Evolutionary conservation across 2,888 invertebrate species (phyloP).

Genomic region (Macropis europaea): DNA sequence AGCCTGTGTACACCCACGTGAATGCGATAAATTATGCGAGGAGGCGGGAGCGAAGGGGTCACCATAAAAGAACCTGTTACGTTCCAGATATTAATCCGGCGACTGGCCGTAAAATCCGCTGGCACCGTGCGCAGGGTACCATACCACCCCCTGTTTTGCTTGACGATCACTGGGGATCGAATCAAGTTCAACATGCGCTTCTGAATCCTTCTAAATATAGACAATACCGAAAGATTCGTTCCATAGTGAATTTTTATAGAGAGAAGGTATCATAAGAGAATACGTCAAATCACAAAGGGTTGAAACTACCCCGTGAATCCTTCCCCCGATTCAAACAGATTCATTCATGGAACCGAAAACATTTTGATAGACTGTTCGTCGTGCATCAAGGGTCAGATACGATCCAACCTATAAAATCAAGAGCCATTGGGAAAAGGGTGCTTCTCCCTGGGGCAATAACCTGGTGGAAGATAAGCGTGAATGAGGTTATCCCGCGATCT

Average conservation of each 20-base stretch:
- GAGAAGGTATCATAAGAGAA: no score
- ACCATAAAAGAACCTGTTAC: constrained; percentile 71
- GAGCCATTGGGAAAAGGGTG: background rate
- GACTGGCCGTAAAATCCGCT: constrained; percentile 46
- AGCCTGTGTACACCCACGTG: constrained; percentile 61
- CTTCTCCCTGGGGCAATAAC: constrained; percentile 7
- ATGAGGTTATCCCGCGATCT: constrained; percentile 42
- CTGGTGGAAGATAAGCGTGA: constrained; percentile 21
- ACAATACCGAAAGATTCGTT: no score
- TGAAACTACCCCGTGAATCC: no score
- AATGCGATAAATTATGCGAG: constrained; percentile 62
- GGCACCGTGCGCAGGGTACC: background rate
- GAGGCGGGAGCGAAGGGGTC: constrained; percentile 54
- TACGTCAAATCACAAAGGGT: no score
- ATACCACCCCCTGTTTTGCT: background rate
- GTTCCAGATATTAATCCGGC: constrained; percentile 65
- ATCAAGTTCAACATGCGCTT: no score
- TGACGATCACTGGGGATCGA: background rate
- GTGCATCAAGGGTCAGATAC: background rate
- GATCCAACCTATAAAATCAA: constrained; percentile 16
- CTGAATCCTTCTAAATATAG: no score
- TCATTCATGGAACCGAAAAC: background rate
- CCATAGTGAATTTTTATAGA: no score
- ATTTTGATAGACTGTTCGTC: background rate
- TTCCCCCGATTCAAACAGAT: no score